Conservation (phyloP, 2,113 vertebrate genomes). For the Elanoides forficatus region DNA sequence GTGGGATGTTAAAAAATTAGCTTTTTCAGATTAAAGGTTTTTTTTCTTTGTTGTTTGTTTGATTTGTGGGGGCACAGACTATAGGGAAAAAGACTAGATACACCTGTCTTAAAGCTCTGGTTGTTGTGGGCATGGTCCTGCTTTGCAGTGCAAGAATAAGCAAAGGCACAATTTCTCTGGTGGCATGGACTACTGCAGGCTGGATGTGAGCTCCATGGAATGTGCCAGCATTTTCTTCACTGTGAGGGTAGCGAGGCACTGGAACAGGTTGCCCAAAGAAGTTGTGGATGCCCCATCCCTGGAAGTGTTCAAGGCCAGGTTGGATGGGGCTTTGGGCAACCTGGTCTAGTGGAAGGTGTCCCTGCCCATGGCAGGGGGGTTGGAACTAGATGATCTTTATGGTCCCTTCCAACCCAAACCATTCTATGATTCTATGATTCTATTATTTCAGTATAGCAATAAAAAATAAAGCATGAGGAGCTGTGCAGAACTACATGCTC, state of each 20-base stretch:
- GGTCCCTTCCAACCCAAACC: background rate
- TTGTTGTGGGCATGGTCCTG: background rate
- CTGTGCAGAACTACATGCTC: background rate
- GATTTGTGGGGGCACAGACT: background rate
- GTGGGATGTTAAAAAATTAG: background rate
- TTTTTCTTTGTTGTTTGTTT: background rate
- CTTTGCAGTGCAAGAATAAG: background rate
- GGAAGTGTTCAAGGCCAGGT: background rate
- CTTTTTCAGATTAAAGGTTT: background rate
- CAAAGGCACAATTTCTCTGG: background rate
- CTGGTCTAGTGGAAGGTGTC: background rate
- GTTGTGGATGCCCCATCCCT: background rate
- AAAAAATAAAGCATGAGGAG: background rate
- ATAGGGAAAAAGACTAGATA: background rate
- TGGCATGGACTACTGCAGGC: background rate
- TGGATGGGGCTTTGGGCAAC: background rate
- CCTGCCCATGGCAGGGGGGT: background rate
- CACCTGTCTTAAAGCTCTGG: background rate
- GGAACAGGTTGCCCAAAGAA: background rate
- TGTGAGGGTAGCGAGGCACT: background rate
- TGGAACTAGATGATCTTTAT: background rate
- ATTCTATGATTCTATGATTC: background rate
- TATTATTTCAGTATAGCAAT: background rate
- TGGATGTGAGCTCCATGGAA: background rate
- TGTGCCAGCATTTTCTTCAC: background rate